phyloP scores from a whole-genome alignment of 2,797 vertebrate species.

The Botia almorhae region DNA sequence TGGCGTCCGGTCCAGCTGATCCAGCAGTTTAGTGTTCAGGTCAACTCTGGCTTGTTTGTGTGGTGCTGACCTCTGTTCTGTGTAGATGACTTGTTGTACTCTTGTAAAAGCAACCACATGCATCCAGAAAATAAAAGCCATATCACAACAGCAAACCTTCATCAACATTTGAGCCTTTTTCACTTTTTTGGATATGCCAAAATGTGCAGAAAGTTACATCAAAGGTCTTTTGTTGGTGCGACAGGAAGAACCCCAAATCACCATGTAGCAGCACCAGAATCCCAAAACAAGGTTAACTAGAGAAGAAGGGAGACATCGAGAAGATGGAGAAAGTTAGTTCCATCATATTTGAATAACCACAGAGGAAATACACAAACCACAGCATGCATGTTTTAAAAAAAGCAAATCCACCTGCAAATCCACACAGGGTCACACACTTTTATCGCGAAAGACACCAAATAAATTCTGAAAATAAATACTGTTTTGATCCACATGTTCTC shows the following conservation, averaged over 20 bases:
- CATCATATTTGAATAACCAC: constrained; percentile 37
- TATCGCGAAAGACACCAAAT: constrained; percentile 60
- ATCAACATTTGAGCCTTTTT: constrained; percentile 74
- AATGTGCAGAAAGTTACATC: constrained; percentile 54
- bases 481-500: constrained; percentile 20
- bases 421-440: constrained; percentile 50
- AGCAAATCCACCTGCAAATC: constrained; percentile 30
- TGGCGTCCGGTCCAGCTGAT: background rate
- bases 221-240: constrained; percentile 77
- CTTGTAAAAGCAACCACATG: constrained; percentile 75
- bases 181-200: constrained; percentile 78
- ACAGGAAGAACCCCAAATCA: constrained; percentile 79
- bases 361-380: constrained; percentile 34
- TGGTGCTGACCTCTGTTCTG: constrained; percentile 25
- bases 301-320: constrained; percentile 66
- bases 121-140: constrained; percentile 55
- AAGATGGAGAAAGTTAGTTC: constrained; percentile 60
- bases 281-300: constrained; percentile 90
- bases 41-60: constrained; percentile 41
- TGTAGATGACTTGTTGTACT: constrained; percentile 52
- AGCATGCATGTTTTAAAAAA: constrained; percentile 30
- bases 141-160: constrained; percentile 77
- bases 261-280: constrained; percentile 78
- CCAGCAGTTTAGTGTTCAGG: constrained; percentile 8
- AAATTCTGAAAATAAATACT: constrained; percentile 36